Conservation (phyloP, 2,888 invertebrate genomes). For the Druceiella hillmani region DNA sequence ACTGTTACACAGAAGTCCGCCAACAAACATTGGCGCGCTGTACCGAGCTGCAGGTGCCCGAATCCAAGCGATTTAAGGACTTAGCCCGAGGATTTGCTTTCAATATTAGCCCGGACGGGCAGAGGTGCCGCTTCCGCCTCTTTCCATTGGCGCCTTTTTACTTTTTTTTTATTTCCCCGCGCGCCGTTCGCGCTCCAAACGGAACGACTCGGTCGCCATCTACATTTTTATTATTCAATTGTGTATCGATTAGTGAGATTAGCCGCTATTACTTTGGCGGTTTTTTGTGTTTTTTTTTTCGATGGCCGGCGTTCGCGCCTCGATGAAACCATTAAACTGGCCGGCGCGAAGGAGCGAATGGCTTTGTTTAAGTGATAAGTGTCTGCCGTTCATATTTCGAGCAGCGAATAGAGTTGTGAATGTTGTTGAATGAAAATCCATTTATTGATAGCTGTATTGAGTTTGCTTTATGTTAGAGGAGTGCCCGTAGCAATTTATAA, state of each 20-base stretch:
- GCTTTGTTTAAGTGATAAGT: no score
- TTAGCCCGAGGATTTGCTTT: conserved; percentile 53
- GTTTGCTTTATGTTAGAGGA: no score
- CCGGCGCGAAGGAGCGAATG: no score
- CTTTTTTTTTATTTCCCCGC: no score
- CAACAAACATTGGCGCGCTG: conserved; percentile 25
- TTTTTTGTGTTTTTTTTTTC: conserved; percentile 48
- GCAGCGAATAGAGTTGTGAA: no score
- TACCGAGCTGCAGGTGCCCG: conserved; percentile 50
- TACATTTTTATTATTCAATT: conserved; percentile 58
- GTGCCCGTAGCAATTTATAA: no score
- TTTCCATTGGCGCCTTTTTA: conserved; percentile 37
- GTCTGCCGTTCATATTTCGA: no score
- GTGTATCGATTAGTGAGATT: conserved; percentile 53
- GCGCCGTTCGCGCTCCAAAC: conserved; percentile 53
- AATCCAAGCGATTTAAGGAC: conserved; percentile 52
- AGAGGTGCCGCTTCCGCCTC: conserved; percentile 38
- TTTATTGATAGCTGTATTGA: no score
- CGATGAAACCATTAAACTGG: no score
- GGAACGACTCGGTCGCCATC: conserved; percentile 54
- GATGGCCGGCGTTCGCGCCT: no score
- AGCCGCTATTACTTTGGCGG: conserved; percentile 50
- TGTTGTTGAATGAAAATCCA: no score
- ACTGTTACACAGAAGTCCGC: background rate
- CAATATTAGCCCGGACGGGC: conserved; percentile 51